phyloP scores from a whole-genome alignment of 1,140 invertebrate species.

The Aricia agestis region DNA sequence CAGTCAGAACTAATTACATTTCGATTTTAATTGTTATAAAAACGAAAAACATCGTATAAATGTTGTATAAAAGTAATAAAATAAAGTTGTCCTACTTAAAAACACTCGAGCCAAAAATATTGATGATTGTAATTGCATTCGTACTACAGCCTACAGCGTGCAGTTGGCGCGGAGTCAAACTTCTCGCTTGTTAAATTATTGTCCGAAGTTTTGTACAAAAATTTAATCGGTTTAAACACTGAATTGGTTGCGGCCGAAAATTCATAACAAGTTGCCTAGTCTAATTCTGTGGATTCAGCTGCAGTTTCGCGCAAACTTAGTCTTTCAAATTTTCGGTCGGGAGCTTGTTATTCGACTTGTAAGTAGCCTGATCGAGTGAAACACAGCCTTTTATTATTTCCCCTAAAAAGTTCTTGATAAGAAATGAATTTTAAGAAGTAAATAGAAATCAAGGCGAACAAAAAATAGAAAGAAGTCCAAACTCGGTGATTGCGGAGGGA shows the following conservation, averaged over 20 bases:
- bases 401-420: not conserved
- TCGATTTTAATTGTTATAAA: not conserved
- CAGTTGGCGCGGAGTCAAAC: constrained; percentile 8
- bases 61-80: not conserved
- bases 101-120: constrained; percentile 5
- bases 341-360: not conserved
- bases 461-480: not conserved
- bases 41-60: not conserved
- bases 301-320: not conserved
- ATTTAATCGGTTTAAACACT: not conserved
- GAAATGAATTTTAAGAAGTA: not conserved
- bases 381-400: too few relatives aligned
- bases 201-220: not conserved
- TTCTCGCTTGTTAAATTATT: constrained; percentile 10
- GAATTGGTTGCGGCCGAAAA: not conserved
- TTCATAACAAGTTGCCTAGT: not conserved
- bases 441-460: not conserved
- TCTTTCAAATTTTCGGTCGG: too few relatives aligned
- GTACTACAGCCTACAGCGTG: not conserved
- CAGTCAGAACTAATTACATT: too few relatives aligned
- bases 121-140: constrained; percentile 13
- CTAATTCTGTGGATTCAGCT: not conserved
- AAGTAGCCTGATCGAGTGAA: not conserved
- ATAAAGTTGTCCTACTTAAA: not conserved
- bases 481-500: not conserved